Evolutionary conservation across 2,888 invertebrate species (phyloP), one percentile per base, ranked within the genome.

Genomic region (Tachina fera): DNA sequence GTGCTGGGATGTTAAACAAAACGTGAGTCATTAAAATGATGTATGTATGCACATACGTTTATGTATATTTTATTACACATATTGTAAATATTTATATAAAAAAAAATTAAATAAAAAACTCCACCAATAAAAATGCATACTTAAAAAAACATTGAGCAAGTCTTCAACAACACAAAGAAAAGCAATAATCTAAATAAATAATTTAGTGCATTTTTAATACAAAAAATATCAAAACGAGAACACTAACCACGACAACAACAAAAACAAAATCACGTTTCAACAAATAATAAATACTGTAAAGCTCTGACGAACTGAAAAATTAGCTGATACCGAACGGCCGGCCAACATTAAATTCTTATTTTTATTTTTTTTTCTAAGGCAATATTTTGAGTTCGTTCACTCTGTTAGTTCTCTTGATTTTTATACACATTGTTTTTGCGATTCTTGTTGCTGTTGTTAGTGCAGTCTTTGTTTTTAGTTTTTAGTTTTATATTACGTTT

Each of bases 341-440:
- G 61, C 51, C 70, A 9, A 53, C 58, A 56, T 8, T 16, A 3
- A 56, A n/a, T n/a, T n/a, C 2, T 47, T 58, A 58, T 13, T 14
- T 31, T 5, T 14, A 11, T 58, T 58, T 22, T 31, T 65, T 77
- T 16, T 31, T 11, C 2, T 41, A 11, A 51, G 41, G 19, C 65
- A 67, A 83, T 19, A 71, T 58, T 78, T 82, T 71, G 65, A 79
- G 91, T 90, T 90, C 90, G 90, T 91, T 91, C 88, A 89, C 89
- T 82, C 76, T 58, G 22, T 63, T 77, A 58, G 56, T 65, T 71
- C 47, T 60, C 11, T 58, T 49, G n/a, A 4, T 63, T 51, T 63
- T 13, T n/a, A n/a, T n/a, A n/a, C n/a, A 5, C 19, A 22, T 49
- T 39, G 6, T 9, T 51, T 16, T 49, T 19, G 9, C 41, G 56